phyloP scores from a whole-genome alignment of 2,888 invertebrate species.

The Nomada fucata region DNA sequence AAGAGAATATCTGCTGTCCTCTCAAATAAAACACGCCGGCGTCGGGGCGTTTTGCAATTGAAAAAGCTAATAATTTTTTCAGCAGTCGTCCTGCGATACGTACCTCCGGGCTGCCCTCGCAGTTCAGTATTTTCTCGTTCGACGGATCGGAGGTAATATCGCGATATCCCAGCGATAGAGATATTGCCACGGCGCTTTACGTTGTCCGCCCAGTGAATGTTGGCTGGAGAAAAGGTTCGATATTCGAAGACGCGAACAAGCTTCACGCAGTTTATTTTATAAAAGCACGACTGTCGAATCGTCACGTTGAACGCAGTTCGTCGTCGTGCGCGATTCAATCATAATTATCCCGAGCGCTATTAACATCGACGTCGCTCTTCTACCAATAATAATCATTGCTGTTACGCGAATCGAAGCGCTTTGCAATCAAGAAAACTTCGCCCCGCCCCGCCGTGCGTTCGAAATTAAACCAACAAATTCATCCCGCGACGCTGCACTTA shows the following conservation, averaged over 20 bases:
- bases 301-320: too few relatives aligned
- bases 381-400: too few relatives aligned
- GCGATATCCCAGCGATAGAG: conserved; percentile 1
- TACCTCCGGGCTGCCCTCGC: conserved; percentile 14
- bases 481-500: too few relatives aligned
- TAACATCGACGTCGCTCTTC: too few relatives aligned
- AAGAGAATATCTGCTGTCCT: not conserved
- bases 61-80: conserved; percentile 60
- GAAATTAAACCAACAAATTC: too few relatives aligned
- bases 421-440: too few relatives aligned
- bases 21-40: conserved; percentile 33
- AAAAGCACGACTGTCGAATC: too few relatives aligned
- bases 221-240: not conserved
- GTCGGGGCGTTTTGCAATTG: conserved; percentile 50
- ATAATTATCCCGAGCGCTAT: too few relatives aligned
- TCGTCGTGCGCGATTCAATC: too few relatives aligned
- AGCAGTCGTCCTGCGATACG: conserved; percentile 38
- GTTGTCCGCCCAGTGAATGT: not conserved
- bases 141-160: conserved; percentile 49
- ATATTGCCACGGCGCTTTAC: conserved; percentile 1
- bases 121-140: conserved; percentile 7
- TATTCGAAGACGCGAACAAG: not conserved
- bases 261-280: not conserved
- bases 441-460: too few relatives aligned
- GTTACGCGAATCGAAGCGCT: too few relatives aligned